Percentiles rank a stretch among this genome's conserved stretches.
Conservation (phyloP, 2,888 invertebrate genomes). For the Meloe dianella region DNA sequence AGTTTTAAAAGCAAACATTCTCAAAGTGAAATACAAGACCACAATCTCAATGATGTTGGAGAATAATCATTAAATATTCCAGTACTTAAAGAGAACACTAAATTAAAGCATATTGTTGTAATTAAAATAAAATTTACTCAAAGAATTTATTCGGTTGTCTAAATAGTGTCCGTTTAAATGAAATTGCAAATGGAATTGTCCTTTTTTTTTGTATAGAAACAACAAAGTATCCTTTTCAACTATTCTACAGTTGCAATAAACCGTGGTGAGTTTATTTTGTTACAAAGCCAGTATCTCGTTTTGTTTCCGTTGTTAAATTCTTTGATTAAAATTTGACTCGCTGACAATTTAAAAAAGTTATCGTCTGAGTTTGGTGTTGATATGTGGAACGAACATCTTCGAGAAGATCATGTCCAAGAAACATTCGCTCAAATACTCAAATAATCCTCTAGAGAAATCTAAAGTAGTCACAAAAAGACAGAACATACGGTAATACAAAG, state of each 20-base stretch:
- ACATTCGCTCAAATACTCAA: slow-evolving; percentile 33
- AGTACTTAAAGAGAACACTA: slow-evolving; percentile 23
- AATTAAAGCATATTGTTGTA: slow-evolving; percentile 32
- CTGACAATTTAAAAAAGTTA: slow-evolving; percentile 37
- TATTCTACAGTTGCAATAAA: slow-evolving; percentile 45
- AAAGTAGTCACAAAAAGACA: slow-evolving; percentile 44
- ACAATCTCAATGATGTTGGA: slow-evolving; percentile 13
- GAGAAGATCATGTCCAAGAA: slow-evolving; percentile 50
- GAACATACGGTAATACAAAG: slow-evolving; percentile 20
- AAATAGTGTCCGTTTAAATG: slow-evolving; percentile 28
- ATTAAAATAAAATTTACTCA: slow-evolving; percentile 42
- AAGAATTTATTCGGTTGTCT: slow-evolving; percentile 12
- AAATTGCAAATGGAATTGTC: slow-evolving; percentile 43
- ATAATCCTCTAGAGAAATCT: slow-evolving; percentile 44
- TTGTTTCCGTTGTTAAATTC: slow-evolving; percentile 25
- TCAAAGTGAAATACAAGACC: slow-evolving; percentile 25
- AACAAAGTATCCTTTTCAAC: slow-evolving; percentile 41
- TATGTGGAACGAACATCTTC: slow-evolving; percentile 46
- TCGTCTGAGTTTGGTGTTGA: slow-evolving; percentile 40
- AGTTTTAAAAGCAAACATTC: slow-evolving; percentile 27
- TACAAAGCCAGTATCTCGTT: slow-evolving; percentile 47
- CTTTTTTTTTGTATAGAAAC: slow-evolving; percentile 20
- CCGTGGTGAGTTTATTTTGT: slow-evolving; percentile 28
- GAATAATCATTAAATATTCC: slow-evolving; percentile 40
- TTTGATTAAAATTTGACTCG: slow-evolving; percentile 27